These are phyloP conservation scores for Grammomys dolichurus DNA, from an alignment of 2,113 vertebrate species.

Conservation along the genomic window DNA sequence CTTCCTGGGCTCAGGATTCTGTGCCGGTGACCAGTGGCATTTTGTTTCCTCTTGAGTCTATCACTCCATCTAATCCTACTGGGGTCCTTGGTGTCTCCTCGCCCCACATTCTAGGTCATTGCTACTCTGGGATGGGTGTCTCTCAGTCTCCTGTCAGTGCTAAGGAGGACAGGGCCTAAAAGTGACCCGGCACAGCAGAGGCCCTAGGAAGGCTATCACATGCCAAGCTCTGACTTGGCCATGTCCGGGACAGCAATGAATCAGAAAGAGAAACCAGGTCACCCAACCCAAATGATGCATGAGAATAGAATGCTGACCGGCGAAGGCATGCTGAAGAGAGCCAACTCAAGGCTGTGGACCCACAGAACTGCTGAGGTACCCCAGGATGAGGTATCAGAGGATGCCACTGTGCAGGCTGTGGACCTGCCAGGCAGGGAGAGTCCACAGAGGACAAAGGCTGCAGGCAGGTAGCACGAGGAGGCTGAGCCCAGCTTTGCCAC, in stretches of 20 bases:
- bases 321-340: rapidly evolving
- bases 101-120: background rate
- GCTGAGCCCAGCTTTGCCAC: background rate
- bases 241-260: background rate
- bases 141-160: background rate
- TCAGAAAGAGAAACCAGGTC: background rate
- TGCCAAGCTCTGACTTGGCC: background rate
- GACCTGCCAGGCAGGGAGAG: background rate
- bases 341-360: rapidly evolving
- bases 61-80: background rate
- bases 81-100: background rate
- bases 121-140: background rate
- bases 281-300: background rate
- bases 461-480: background rate
- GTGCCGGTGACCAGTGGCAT: background rate
- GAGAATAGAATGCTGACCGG: background rate
- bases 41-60: background rate
- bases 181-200: background rate
- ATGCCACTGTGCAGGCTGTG: rapidly evolving
- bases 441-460: background rate
- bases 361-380: background rate
- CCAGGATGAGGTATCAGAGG: rapidly evolving
- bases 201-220: constrained; percentile 3
- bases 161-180: background rate
- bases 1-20: background rate